Percentiles rank a stretch among this genome's conserved stretches.
Evolutionary conservation across 2,888 invertebrate species (phyloP).

Genomic region (Spialia ferax): DNA sequence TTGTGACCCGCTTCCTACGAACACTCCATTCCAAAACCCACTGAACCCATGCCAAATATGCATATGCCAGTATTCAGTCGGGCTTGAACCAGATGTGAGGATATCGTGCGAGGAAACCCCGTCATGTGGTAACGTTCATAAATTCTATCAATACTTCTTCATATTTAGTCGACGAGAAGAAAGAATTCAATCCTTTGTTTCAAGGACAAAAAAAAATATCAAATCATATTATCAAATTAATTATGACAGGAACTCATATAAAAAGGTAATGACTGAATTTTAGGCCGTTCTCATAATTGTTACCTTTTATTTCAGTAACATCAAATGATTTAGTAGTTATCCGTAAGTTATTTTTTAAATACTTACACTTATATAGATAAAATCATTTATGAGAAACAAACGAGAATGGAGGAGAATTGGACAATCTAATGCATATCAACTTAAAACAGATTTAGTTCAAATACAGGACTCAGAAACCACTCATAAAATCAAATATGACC

Average conservation of each 20-base stretch:
- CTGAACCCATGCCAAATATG: slow-evolving; percentile 74
- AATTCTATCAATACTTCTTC: neutral
- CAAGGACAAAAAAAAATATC: too few relatives aligned
- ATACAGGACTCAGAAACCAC: too few relatives aligned
- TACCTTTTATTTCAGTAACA: neutral
- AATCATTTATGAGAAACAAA: neutral
- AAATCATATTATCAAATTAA: too few relatives aligned
- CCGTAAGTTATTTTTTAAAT: neutral
- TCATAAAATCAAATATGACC: too few relatives aligned
- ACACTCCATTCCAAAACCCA: slow-evolving; percentile 66
- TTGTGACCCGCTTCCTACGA: slow-evolving; percentile 67
- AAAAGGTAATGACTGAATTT: too few relatives aligned
- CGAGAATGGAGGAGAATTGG: neutral
- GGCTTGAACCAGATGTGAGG: slow-evolving; percentile 56
- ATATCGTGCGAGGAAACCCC: slow-evolving; percentile 65
- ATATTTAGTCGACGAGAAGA: too few relatives aligned
- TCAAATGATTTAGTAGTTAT: neutral
- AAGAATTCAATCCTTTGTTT: too few relatives aligned
- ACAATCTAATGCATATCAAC: too few relatives aligned
- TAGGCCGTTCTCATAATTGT: neutral
- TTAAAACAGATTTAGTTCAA: too few relatives aligned
- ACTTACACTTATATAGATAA: too few relatives aligned
- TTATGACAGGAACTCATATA: too few relatives aligned
- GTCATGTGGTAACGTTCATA: slow-evolving; percentile 60
- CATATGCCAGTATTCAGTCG: slow-evolving; percentile 56